A percentile compares a stretch with the other conserved stretches of the same genome.
phyloP scores from a whole-genome alignment of 2,888 invertebrate genomes.

The Mythimna albipuncta region DNA sequence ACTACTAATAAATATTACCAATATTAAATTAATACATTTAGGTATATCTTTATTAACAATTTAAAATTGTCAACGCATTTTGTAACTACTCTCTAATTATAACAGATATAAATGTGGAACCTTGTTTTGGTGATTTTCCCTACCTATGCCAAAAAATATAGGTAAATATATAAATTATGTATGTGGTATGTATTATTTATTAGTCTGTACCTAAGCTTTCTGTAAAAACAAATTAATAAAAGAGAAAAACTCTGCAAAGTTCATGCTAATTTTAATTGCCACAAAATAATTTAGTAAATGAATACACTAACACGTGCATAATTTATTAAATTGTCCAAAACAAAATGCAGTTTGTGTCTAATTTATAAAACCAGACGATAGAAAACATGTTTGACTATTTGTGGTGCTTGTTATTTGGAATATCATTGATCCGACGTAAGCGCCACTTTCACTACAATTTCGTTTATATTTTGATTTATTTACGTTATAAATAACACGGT shows the following conservation, averaged over 20 bases:
- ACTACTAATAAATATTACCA: too few species aligned
- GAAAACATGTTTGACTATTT: slow-evolving; percentile 50
- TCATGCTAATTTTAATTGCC: background rate
- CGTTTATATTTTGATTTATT: slow-evolving; percentile 30
- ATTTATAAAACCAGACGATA: slow-evolving; percentile 17
- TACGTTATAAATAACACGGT: slow-evolving; percentile 14
- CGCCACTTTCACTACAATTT: slow-evolving; percentile 53
- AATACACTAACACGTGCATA: background rate
- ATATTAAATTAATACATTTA: too few species aligned
- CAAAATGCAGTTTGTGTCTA: slow-evolving; percentile 8
- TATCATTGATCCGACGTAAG: slow-evolving; percentile 31
- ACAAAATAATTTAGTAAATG: slow-evolving; percentile 5
- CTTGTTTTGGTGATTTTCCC: too few species aligned
- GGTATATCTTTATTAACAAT: too few species aligned
- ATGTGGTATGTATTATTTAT: too few species aligned
- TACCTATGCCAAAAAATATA: too few species aligned
- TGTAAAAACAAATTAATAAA: background rate
- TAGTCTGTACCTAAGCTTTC: too few species aligned
- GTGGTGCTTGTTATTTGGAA: slow-evolving; percentile 46
- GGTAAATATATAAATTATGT: too few species aligned
- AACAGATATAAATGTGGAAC: too few species aligned
- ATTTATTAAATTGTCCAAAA: background rate
- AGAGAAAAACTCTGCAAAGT: background rate
- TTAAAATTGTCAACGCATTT: too few species aligned
- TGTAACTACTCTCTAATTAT: too few species aligned